Conservation (phyloP, 2,888 invertebrate genomes). For the Chesias legatella region DNA sequence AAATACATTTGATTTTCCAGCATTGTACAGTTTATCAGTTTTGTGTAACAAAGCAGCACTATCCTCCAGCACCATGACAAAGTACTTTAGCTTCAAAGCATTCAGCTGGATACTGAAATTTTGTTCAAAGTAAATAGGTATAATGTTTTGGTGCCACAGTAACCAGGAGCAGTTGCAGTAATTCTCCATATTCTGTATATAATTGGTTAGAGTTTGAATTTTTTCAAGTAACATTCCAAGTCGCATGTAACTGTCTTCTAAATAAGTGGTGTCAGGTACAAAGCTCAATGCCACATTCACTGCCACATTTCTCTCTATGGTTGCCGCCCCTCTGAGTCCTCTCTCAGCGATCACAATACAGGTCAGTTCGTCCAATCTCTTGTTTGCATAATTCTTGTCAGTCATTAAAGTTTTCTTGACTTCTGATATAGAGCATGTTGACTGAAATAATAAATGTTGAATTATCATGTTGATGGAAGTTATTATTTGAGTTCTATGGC, state of each 20-base stretch:
- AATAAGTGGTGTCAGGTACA: conserved; percentile 80
- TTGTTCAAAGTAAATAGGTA: conserved; percentile 88
- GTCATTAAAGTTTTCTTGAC: conserved; percentile 85
- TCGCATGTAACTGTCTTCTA: conserved; percentile 82
- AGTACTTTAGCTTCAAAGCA: conserved; percentile 80
- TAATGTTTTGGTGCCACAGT: conserved; percentile 89
- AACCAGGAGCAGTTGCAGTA: conserved; percentile 88
- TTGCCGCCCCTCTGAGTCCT: conserved; percentile 82
- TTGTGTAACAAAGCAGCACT: conserved; percentile 56
- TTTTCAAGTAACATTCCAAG: conserved; percentile 83
- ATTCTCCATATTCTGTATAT: conserved; percentile 78
- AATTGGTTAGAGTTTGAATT: conserved; percentile 82
- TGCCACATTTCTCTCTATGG: conserved; percentile 83
- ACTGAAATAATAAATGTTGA: conserved; percentile 89
- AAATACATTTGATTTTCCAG: conserved; percentile 53
- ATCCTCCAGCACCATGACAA: conserved; percentile 70
- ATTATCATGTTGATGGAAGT: conserved; percentile 87
- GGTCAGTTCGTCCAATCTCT: conserved; percentile 85
- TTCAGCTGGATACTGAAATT: conserved; percentile 84
- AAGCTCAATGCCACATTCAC: conserved; percentile 85
- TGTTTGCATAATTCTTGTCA: conserved; percentile 83
- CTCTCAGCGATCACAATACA: conserved; percentile 87
- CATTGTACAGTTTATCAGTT: conserved; percentile 52
- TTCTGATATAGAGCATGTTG: conserved; percentile 82
- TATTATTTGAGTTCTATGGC: conserved; percentile 85